These are phyloP conservation scores for Parauchenoglanis punctatus DNA, from an alignment of 2,797 vertebrate species.

Conservation along the genomic window DNA sequence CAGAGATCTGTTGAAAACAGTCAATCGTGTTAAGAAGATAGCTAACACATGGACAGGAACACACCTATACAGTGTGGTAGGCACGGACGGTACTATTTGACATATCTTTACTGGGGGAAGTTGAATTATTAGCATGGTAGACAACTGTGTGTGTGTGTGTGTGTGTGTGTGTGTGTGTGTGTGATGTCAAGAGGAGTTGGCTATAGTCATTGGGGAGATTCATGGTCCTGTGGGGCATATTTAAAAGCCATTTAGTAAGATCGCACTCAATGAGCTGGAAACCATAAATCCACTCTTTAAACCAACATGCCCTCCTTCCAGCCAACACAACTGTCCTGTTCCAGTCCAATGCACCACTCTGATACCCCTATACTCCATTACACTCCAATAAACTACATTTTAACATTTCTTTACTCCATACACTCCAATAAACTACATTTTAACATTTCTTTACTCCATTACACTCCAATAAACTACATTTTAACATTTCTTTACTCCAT, in stretches of 20 bases:
- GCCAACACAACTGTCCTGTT: constrained; percentile 63
- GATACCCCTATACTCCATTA: constrained; percentile 52
- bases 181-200: constrained; percentile 36
- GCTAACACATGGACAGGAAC: constrained; percentile 35
- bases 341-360: constrained; percentile 49
- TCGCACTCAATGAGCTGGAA: constrained; percentile 60
- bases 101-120: constrained; percentile 31
- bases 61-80: constrained; percentile 2
- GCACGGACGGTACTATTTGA: constrained; percentile 21
- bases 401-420: neutral
- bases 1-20: constrained; percentile 34
- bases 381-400: neutral
- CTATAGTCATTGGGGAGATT: constrained; percentile 52
- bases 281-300: constrained; percentile 64
- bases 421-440: neutral
- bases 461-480: neutral
- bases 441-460: neutral
- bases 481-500: neutral
- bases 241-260: constrained; percentile 64
- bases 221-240: constrained; percentile 60
- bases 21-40: neutral
- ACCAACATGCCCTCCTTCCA: constrained; percentile 57
- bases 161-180: constrained; percentile 6
- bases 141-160: constrained; percentile 39
- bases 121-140: constrained; percentile 27